A percentile compares a stretch with the other conserved stretches of the same genome.
phyloP scores from a whole-genome alignment of 2,113 vertebrate genomes.

The Loxodonta africana region DNA sequence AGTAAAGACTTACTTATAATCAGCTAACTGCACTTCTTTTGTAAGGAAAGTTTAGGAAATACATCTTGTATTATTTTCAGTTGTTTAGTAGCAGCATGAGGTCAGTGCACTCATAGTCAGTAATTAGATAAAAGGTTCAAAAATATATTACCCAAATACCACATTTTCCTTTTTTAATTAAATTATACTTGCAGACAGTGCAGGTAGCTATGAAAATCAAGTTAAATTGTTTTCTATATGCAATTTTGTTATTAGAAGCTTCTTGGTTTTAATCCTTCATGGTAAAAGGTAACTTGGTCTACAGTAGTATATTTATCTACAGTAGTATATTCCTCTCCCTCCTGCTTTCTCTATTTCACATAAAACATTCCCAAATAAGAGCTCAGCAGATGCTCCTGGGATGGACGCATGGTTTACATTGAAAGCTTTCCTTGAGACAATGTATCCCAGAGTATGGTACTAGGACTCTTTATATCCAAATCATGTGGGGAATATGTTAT shows the following conservation, averaged over 20 bases:
- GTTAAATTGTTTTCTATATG: constrained; percentile 82
- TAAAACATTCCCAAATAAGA: not conserved
- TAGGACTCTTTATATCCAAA: not conserved
- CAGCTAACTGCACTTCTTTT: constrained; percentile 51
- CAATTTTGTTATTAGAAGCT: constrained; percentile 82
- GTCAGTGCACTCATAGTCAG: constrained; percentile 81
- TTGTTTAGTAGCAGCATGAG: constrained; percentile 79
- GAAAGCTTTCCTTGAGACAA: not conserved
- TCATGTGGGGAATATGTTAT: not conserved
- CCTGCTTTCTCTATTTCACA: not conserved
- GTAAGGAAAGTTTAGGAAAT: constrained; percentile 50
- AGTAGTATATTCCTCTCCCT: constrained; percentile 25
- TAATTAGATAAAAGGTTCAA: constrained; percentile 83
- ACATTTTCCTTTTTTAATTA: constrained; percentile 86
- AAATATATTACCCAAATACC: constrained; percentile 84
- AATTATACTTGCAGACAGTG: constrained; percentile 83
- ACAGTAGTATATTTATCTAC: constrained; percentile 50
- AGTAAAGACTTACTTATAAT: constrained; percentile 58
- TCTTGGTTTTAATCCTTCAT: constrained; percentile 80
- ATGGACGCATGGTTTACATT: not conserved
- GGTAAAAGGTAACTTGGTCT: constrained; percentile 59
- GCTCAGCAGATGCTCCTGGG: not conserved
- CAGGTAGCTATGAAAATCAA: constrained; percentile 83
- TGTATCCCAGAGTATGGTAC: not conserved
- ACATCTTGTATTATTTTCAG: constrained; percentile 80